These are phyloP conservation scores for Tryphoninae sp. DNA, from an alignment of 2,888 invertebrate species.

Conservation along the genomic window DNA sequence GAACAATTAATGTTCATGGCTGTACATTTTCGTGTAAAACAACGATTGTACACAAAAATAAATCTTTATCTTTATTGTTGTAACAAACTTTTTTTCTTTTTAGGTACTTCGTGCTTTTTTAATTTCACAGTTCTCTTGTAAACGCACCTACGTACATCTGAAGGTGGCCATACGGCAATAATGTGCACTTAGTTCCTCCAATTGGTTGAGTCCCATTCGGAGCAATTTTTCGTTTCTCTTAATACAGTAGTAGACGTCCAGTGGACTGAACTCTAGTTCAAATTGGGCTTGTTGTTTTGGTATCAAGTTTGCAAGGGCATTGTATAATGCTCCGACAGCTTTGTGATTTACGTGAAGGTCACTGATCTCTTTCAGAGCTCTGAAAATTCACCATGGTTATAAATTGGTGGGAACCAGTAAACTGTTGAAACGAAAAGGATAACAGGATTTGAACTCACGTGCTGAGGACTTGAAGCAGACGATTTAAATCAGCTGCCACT, in stretches of 20 bases:
- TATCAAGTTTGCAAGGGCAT: conserved; percentile 71
- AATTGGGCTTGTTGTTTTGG: conserved; percentile 65
- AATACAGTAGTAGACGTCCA: conserved; percentile 76
- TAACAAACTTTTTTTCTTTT: conserved; percentile 15
- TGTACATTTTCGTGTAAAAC: conserved; percentile 53
- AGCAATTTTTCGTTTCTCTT: conserved; percentile 70
- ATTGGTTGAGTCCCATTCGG: conserved; percentile 73
- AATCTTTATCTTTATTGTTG: conserved; percentile 50
- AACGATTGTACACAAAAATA: conserved; percentile 58
- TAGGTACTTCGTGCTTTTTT: background rate
- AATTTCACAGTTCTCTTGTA: background rate
- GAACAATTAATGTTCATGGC: conserved; percentile 51
- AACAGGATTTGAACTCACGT: conserved; percentile 66
- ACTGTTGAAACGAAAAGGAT: conserved; percentile 2
- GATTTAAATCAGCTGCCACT: conserved; percentile 71
- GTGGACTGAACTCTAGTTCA: conserved; percentile 63
- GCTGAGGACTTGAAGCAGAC: conserved; percentile 69
- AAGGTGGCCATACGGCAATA: conserved; percentile 73
- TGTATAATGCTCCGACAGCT: conserved; percentile 69
- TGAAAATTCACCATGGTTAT: conserved; percentile 61
- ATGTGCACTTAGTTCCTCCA: conserved; percentile 75
- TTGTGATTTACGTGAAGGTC: conserved; percentile 65
- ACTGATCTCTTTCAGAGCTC: conserved; percentile 71
- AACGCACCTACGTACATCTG: conserved; percentile 49
- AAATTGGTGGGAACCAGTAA: background rate